A percentile compares a stretch with the other conserved stretches of the same genome.
These are phyloP conservation scores for Athetis lepigone DNA, from an alignment of 2,888 invertebrate genomes.

Conservation along the genomic window DNA sequence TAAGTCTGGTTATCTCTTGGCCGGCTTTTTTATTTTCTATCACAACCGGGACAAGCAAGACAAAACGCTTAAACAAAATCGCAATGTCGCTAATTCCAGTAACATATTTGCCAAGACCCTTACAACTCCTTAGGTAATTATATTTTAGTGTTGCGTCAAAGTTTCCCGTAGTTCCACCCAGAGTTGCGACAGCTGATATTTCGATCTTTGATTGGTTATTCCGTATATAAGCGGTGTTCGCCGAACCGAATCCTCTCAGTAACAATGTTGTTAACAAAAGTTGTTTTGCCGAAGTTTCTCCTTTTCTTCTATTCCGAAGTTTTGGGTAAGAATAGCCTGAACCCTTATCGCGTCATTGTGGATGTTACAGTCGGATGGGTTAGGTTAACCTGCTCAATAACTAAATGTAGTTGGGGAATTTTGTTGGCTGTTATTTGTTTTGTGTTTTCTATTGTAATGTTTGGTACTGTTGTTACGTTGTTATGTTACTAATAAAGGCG, in stretches of 20 bases:
- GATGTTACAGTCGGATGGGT: slow-evolving; percentile 2
- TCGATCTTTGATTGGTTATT: slow-evolving; percentile 48
- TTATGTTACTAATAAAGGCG: no score
- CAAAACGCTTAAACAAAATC: no score
- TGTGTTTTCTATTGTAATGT: not conserved
- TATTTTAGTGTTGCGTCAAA: slow-evolving; percentile 54
- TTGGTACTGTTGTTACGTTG: no score
- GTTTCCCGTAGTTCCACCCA: slow-evolving; percentile 43
- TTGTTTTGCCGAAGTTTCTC: slow-evolving; percentile 33
- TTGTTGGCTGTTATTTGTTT: not conserved
- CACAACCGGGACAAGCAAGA: no score
- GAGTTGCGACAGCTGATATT: slow-evolving; percentile 42
- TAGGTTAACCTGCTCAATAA: not conserved
- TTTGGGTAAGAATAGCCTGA: slow-evolving; percentile 30
- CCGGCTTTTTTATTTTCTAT: no score
- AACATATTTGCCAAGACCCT: not conserved
- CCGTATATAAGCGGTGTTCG: slow-evolving; percentile 33
- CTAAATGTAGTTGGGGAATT: not conserved
- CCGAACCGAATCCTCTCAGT: slow-evolving; percentile 19
- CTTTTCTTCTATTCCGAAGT: slow-evolving; percentile 23
- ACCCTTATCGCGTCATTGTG: slow-evolving; percentile 30
- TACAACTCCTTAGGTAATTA: slow-evolving; percentile 44
- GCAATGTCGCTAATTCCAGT: not conserved
- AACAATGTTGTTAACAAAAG: slow-evolving; percentile 37
- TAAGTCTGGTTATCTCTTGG: no score